Conservation (phyloP, 1,140 invertebrate species). For the Yoshiicerus persimilis region DNA sequence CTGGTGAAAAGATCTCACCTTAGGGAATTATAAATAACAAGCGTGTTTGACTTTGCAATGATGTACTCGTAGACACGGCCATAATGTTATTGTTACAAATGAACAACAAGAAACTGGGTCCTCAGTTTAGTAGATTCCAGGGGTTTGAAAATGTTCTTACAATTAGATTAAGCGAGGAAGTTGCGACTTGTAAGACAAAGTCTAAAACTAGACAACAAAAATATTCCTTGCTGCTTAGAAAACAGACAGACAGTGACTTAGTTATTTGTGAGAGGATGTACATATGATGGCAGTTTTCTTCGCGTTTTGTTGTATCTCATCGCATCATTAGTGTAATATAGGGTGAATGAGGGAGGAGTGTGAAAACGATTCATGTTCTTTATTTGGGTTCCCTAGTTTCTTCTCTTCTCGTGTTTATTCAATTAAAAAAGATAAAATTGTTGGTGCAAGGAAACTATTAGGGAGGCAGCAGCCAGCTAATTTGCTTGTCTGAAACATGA, state of each 20-base stretch:
- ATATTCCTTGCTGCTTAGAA: no score
- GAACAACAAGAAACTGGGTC: no score
- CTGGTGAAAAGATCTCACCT: no score
- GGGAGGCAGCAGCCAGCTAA: background rate
- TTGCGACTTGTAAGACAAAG: no score
- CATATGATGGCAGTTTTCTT: background rate
- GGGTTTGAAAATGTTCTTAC: no score
- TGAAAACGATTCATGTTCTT: constrained; percentile 5
- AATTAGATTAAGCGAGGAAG: no score
- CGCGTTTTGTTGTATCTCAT: background rate
- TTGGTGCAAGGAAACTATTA: background rate
- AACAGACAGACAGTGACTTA: background rate
- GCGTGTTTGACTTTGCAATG: no score
- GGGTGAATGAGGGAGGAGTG: background rate
- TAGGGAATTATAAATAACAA: no score
- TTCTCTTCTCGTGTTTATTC: background rate
- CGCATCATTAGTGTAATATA: background rate
- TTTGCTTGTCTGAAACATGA: constrained; percentile 13
- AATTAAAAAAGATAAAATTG: background rate
- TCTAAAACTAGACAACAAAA: no score
- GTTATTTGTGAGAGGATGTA: background rate
- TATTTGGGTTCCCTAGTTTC: background rate
- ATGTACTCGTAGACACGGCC: no score
- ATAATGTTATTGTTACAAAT: no score
- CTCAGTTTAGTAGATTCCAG: no score